Percentiles rank a stretch among this genome's conserved stretches.
Evolutionary conservation across 2,113 vertebrate genomes (phyloP).

Genomic region (Python bivittatus): DNA sequence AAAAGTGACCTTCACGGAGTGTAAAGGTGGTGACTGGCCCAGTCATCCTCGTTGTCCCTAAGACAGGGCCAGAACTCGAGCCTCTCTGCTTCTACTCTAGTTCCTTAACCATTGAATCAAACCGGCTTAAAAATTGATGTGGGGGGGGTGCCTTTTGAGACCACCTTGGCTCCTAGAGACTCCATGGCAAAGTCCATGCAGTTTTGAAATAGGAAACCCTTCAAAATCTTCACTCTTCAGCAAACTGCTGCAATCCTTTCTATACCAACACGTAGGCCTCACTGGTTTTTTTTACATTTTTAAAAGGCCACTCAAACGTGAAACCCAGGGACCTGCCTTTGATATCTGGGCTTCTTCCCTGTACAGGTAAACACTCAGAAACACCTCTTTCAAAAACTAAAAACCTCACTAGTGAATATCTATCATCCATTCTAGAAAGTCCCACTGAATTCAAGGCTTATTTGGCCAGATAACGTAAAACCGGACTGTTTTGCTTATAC

Average conservation of each 20-base stretch:
- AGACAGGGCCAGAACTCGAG: neutral
- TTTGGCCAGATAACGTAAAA: neutral
- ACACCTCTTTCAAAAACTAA: neutral
- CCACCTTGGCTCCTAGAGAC: neutral
- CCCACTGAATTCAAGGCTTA: neutral
- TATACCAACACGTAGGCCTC: neutral
- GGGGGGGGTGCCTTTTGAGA: no score
- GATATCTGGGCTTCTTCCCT: neutral
- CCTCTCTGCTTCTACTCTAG: neutral
- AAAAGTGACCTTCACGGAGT: neutral
- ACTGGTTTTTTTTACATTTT: neutral
- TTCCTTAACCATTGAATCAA: no score
- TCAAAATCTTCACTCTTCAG: neutral
- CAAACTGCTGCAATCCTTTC: rapidly evolving
- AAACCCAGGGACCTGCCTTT: neutral
- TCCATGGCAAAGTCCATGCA: neutral
- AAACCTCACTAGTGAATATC: neutral
- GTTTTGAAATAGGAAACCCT: neutral
- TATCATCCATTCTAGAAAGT: neutral
- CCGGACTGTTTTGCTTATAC: neutral
- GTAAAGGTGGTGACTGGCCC: neutral
- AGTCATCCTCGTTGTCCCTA: neutral
- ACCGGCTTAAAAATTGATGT: no score
- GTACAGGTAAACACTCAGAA: neutral
- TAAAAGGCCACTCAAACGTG: neutral